Conservation (phyloP, 2,113 vertebrate species). For the Pterophyllum scalare region DNA sequence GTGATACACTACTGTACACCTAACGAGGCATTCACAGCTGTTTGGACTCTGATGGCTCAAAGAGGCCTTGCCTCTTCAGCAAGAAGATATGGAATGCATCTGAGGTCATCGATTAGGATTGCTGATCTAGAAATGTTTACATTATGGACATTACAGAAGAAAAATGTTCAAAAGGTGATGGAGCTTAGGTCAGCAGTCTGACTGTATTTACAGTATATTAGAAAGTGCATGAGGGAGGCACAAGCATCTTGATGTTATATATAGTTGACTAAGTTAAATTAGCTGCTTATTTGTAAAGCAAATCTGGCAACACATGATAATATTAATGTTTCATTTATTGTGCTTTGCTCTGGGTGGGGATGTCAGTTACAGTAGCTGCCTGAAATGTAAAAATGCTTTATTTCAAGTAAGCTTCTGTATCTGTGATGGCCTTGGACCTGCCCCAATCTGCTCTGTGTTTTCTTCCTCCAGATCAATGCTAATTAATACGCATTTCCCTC, state of each 20-base stretch:
- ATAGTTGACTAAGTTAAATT: background rate
- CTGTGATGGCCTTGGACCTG: constrained; percentile 52
- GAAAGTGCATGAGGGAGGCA: background rate
- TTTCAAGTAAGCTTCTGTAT: constrained; percentile 48
- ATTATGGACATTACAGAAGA: constrained; percentile 44
- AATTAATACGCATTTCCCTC: constrained; percentile 73
- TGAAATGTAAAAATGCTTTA: constrained; percentile 45
- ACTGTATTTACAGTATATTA: constrained; percentile 14
- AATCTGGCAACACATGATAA: background rate
- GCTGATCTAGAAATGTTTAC: constrained; percentile 64
- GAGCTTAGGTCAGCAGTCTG: constrained; percentile 34
- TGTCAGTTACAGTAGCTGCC: background rate
- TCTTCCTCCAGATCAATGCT: constrained; percentile 72
- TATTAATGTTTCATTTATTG: background rate
- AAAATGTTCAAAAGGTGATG: constrained; percentile 50
- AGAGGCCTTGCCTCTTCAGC: constrained; percentile 67
- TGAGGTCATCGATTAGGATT: constrained; percentile 44
- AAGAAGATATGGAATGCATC: constrained; percentile 52
- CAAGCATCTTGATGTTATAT: background rate
- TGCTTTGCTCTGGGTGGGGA: background rate
- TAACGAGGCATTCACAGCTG: constrained; percentile 57
- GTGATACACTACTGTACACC: constrained; percentile 44
- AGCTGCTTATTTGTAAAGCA: background rate
- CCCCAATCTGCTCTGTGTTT: constrained; percentile 65
- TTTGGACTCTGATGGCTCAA: constrained; percentile 60